Percentiles rank a stretch among this genome's conserved stretches.
Conservation (phyloP, 2,113 vertebrate species). For the Mesocricetus auratus region DNA sequence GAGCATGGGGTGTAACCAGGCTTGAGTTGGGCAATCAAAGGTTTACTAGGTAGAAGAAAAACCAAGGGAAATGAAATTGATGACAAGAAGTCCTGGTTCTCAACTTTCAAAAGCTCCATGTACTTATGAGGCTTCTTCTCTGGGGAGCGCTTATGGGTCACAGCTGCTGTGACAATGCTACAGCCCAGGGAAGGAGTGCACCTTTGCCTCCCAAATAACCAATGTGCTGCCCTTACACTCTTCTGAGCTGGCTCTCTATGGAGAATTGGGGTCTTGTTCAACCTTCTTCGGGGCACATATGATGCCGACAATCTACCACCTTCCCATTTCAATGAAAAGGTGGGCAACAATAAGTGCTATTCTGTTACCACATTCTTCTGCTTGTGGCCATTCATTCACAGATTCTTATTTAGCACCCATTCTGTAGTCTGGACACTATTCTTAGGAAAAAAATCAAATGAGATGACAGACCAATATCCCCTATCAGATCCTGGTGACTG, state of each 20-base stretch:
- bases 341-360: background rate
- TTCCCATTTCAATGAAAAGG: background rate
- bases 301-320: background rate
- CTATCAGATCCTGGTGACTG: background rate
- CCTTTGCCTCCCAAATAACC: background rate
- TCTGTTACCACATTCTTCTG: background rate
- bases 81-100: conserved; percentile 61
- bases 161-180: background rate
- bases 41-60: conserved; percentile 64
- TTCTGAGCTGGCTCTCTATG: background rate
- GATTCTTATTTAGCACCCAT: background rate
- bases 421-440: background rate
- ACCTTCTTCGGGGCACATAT: background rate
- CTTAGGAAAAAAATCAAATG: background rate
- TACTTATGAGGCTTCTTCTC: conserved; percentile 25
- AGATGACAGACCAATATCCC: background rate
- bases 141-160: background rate
- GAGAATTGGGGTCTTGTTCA: background rate
- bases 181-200: background rate
- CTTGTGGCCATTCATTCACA: background rate
- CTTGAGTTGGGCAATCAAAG: conserved; percentile 50
- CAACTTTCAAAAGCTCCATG: conserved; percentile 41
- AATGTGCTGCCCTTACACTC: background rate
- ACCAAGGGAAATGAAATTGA: conserved; percentile 51
- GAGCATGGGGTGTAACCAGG: conserved; percentile 55